A percentile compares a stretch with the other conserved stretches of the same genome.
phyloP scores from a whole-genome alignment of 2,797 vertebrate species.

The Amniataba percoides region DNA sequence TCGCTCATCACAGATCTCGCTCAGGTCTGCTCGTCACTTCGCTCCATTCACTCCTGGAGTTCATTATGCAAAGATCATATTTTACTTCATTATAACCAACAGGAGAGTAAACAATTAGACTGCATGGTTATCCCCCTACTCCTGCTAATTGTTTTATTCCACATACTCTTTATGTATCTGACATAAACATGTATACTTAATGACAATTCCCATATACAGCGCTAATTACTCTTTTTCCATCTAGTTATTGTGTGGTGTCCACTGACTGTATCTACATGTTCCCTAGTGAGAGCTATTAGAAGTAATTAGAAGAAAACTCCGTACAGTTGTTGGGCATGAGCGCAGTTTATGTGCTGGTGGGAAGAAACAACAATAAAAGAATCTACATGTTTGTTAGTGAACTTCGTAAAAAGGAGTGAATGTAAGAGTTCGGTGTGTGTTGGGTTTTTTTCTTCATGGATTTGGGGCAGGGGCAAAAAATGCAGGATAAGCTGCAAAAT shows the following conservation, averaged over 20 bases:
- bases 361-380: constrained; percentile 37
- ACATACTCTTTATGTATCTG: constrained; percentile 32
- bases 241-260: constrained; percentile 47
- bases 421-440: neutral
- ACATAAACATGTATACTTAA: constrained; percentile 45
- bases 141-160: constrained; percentile 63
- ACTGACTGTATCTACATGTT: constrained; percentile 49
- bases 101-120: constrained; percentile 63
- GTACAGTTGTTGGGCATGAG: constrained; percentile 13
- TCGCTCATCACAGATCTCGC: constrained; percentile 55
- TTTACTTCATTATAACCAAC: constrained; percentile 60
- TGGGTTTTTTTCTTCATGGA: neutral
- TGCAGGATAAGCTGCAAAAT: no score
- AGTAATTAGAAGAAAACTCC: constrained; percentile 56
- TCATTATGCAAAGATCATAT: constrained; percentile 70
- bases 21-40: constrained; percentile 42
- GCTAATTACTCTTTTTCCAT: constrained; percentile 55
- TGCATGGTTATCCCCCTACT: constrained; percentile 26
- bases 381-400: constrained; percentile 18
- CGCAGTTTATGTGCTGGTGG: constrained; percentile 31
- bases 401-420: constrained; percentile 6
- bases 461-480: neutral
- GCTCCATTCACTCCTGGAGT: constrained; percentile 52
- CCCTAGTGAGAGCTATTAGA: constrained; percentile 53
- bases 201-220: constrained; percentile 39